Base-by-base conservation (phyloP, 1,140 invertebrate genomes). In the Lasaia peninsularis region DNA sequence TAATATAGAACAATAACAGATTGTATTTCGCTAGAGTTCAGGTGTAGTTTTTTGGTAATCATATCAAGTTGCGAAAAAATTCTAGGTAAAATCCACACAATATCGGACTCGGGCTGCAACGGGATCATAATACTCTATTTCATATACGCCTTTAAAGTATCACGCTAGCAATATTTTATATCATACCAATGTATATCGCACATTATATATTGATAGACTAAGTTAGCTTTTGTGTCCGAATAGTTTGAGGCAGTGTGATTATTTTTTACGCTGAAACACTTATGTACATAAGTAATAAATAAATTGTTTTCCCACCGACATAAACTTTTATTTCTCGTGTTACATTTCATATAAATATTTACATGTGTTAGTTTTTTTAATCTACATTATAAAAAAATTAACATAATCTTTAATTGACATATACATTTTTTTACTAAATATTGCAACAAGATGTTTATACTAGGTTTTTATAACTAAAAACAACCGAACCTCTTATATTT, bases 261-360 rank as follows among this genome's bases (percentile, higher is more conserved):
- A 78, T 80, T 82, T 82, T 73, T 56, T 76, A 78, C 63, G 81
- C 81, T 79, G 68, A 53, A 76, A 83, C 66, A 80, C 69, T 60
- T 73, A 78, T 55, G 53, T 55, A 86, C 69, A 85, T 79, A 86
- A 75, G 59, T 73, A 73, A 69, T 65, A 71, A 84, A 84, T 85
- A 85, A 86, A 83, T 79, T 83, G 79, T 85, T 87, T 86, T 81
- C 75, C 78, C 84, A 84, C 80, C 75, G 40, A 67, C 52, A 40
- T 57, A 54, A 61, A 64, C 57, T 60, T 62, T 63, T 59, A 52
- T 52, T 21, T 24, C 14, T 35, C 52, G 34, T n/a, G 34, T 34
- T 53, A 52, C 33, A 34, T 4, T 21, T 18, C 11, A 49, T 18
- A 35, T 53, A 33, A 11, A 32, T 52, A 53, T 53, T 53, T 53